phyloP scores from a whole-genome alignment of 2,797 vertebrate species.

The Fistularia commersonii region DNA sequence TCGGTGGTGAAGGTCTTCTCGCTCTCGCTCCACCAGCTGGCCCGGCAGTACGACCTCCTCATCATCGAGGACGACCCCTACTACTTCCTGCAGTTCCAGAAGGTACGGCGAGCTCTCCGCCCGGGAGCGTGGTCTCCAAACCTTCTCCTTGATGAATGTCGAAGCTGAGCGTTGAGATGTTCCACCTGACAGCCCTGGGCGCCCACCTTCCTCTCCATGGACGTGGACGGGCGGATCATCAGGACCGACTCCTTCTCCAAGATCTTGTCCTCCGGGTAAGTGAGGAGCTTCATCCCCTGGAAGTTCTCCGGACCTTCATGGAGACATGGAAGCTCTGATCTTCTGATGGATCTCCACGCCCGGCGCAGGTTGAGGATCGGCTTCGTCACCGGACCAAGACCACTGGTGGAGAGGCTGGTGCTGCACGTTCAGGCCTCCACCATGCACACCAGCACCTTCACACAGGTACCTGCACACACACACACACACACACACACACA shows the following conservation, averaged over 20 bases:
- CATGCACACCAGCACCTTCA: slow-evolving; percentile 88
- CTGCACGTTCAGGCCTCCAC: slow-evolving; percentile 90
- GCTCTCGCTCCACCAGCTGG: slow-evolving; percentile 69
- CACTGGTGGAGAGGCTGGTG: slow-evolving; percentile 83
- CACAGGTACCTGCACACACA: slow-evolving; percentile 76
- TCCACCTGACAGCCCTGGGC: slow-evolving; percentile 67
- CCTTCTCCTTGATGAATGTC: background rate
- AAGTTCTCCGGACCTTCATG: background rate
- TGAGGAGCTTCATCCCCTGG: background rate
- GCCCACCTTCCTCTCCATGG: slow-evolving; percentile 82
- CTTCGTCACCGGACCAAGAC: slow-evolving; percentile 90
- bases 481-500: too few species aligned
- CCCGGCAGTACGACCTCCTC: slow-evolving; percentile 82
- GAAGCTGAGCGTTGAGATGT: too few species aligned
- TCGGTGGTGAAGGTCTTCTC: background rate
- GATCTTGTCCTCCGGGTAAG: slow-evolving; percentile 84
- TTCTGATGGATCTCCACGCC: too few species aligned
- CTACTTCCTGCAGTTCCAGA: slow-evolving; percentile 84
- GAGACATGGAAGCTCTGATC: too few species aligned
- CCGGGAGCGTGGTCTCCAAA: background rate
- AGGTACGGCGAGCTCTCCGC: slow-evolving; percentile 60
- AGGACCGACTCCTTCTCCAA: slow-evolving; percentile 83
- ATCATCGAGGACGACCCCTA: slow-evolving; percentile 88
- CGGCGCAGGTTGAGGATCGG: slow-evolving; percentile 85
- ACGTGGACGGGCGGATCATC: slow-evolving; percentile 78